phyloP scores from a whole-genome alignment of 2,797 vertebrate genomes.

The Hypotaenidia okinawae region DNA sequence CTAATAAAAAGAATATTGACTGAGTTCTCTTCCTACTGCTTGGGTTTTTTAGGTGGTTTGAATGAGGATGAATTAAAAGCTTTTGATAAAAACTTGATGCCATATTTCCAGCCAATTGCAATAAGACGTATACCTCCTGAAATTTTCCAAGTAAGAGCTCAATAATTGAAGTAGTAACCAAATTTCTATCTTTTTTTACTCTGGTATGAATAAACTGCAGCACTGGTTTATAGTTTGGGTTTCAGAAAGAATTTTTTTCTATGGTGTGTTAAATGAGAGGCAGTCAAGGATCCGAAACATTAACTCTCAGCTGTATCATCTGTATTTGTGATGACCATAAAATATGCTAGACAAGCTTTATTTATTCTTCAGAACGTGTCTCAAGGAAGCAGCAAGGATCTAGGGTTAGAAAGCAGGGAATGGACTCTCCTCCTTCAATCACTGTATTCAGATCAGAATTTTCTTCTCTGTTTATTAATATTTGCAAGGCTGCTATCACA shows the following conservation, averaged over 20 bases:
- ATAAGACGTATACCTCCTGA: slow-evolving; percentile 77
- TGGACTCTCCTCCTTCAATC: neutral
- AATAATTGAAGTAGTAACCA: slow-evolving; percentile 8
- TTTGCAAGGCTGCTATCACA: neutral
- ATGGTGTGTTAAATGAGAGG: neutral
- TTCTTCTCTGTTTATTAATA: slow-evolving; percentile 24
- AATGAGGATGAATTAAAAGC: slow-evolving; percentile 76
- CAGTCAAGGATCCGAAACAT: neutral
- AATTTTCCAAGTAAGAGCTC: slow-evolving; percentile 80
- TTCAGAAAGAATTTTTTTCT: neutral
- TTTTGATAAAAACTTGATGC: slow-evolving; percentile 78
- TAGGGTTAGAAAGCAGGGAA: neutral
- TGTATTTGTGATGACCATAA: neutral
- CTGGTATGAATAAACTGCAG: neutral
- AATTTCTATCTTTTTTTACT: slow-evolving; percentile 16
- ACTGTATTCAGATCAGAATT: neutral
- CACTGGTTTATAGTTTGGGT: neutral
- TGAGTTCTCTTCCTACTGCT: neutral
- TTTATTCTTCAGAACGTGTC: neutral
- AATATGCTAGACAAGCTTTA: neutral
- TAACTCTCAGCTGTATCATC: neutral
- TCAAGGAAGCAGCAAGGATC: neutral
- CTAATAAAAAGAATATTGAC: neutral
- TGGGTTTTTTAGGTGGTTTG: slow-evolving; percentile 76
- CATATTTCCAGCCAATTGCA: slow-evolving; percentile 79